A percentile compares a stretch with the other conserved stretches of the same genome.
These are phyloP conservation scores for Tipula confusa DNA, from an alignment of 2,888 invertebrate genomes.

Conservation along the genomic window DNA sequence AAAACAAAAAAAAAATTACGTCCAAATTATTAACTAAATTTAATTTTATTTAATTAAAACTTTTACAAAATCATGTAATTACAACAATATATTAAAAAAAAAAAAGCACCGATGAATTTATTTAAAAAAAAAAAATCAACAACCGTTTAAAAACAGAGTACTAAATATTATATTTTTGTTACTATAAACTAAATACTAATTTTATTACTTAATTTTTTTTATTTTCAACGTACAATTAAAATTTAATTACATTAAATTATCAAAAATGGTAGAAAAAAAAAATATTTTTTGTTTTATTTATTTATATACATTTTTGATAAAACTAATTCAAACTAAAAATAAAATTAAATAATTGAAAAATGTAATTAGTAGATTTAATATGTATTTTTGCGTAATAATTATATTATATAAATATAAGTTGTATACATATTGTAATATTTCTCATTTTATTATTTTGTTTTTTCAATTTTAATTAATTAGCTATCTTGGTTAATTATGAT, in stretches of 20 bases:
- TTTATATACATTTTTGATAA: too few relatives aligned
- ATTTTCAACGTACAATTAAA: not conserved
- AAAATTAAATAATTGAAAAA: constrained; percentile 13
- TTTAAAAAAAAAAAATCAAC: not conserved
- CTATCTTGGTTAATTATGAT: not conserved
- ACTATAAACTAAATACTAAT: too few relatives aligned
- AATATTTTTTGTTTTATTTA: too few relatives aligned
- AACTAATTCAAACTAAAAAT: not conserved
- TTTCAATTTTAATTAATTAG: not conserved
- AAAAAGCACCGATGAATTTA: not conserved
- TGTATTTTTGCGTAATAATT: not conserved
- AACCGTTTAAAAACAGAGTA: not conserved
- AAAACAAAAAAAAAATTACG: not conserved
- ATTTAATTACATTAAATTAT: not conserved
- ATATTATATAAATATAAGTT: too few relatives aligned
- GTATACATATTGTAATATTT: too few relatives aligned
- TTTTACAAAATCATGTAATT: not conserved
- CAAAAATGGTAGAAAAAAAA: not conserved
- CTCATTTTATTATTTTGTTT: not conserved
- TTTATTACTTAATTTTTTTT: too few relatives aligned
- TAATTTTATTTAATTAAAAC: not conserved
- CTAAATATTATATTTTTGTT: not conserved
- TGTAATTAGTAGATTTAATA: not conserved
- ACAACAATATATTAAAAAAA: not conserved
- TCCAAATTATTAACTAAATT: not conserved